Base-by-base conservation (phyloP, 2,113 vertebrate species). In the Caranx ignobilis region DNA sequence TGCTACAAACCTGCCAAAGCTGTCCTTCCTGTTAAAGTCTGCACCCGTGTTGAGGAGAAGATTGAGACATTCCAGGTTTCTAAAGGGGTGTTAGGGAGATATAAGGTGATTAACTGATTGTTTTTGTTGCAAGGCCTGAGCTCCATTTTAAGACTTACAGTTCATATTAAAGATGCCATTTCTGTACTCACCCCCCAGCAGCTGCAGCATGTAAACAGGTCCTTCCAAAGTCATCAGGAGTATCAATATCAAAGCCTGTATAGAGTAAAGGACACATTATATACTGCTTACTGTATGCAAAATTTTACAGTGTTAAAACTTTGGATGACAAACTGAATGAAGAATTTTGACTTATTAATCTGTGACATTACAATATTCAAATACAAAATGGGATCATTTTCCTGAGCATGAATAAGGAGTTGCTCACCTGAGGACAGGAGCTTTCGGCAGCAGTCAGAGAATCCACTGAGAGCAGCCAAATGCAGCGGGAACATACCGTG, bases 401-500 rank as follows among this genome's bases (percentile, higher is more conserved):
- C 19, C 12, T 11, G 15, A 41, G 39, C 26, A 57, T 11, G n/a
- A 67, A 39, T 6, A 8, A 61, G 39, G 19, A 21, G 7, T 32
- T 5, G 45, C 86, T 91, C 92, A 99, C 98, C 97, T 94, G 97
- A 99, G 72, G 97, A 98, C 82, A 99, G 96, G 39, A 99, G 98
- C 85, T 99, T 99, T 90, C 97, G 95, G 90, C 98, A 99, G 95
- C 98, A 99, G 95, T 99, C 97, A 61, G 98, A 99, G 94, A 99
- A 99, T 81, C 98, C 98, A 89, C 98, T 99, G 89, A 99, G 96
- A 83, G 98, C 98, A 91, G 98, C 97, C 95, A 99, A 94, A 93
- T 99, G 98, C 79, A 99, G 95, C 34, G 98, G 98, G 90, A 99
- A 99, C 98, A 99, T 99, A 82, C 98, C 98, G 81, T 99, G 97